Percentiles rank a stretch among this genome's conserved stretches.
Evolutionary conservation across 2,113 vertebrate genomes (phyloP).

Genomic region (Vulpes lagopus): DNA sequence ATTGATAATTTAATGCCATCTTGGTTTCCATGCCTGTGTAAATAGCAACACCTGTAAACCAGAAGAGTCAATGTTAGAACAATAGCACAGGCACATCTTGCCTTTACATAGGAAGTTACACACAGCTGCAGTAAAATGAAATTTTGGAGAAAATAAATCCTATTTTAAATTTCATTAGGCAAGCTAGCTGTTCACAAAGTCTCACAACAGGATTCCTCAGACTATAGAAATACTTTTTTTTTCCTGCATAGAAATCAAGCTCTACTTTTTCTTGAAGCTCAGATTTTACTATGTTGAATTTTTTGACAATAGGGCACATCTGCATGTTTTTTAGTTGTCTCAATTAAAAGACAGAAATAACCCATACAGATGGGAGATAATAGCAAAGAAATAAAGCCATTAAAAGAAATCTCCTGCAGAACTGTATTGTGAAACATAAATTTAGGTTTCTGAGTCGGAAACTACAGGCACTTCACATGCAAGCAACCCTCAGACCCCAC

Average conservation of each 20-base stretch:
- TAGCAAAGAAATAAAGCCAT: neutral
- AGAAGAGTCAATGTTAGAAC: neutral
- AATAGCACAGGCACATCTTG: fast-evolving
- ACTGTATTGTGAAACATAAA: fast-evolving
- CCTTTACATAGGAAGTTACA: fast-evolving
- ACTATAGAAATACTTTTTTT: neutral
- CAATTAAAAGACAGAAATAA: neutral
- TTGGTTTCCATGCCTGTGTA: conserved; percentile 99
- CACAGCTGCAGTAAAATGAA: fast-evolving
- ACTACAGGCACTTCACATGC: neutral
- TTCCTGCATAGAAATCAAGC: too few relatives aligned
- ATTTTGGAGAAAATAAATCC: fast-evolving
- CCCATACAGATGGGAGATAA: fast-evolving
- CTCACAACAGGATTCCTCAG: neutral
- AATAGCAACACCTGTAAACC: conserved; percentile 93
- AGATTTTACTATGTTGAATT: neutral
- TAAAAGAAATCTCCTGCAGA: too few relatives aligned
- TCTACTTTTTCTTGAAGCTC: neutral
- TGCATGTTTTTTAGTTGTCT: neutral
- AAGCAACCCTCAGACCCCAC: fast-evolving
- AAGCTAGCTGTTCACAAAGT: neutral
- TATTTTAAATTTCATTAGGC: neutral
- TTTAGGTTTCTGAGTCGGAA: neutral
- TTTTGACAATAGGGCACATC: neutral
- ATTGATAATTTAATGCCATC: conserved; percentile 99